Evolutionary conservation across 1,140 invertebrate genomes (phyloP).

Genomic region (Eurosta solidaginis): DNA sequence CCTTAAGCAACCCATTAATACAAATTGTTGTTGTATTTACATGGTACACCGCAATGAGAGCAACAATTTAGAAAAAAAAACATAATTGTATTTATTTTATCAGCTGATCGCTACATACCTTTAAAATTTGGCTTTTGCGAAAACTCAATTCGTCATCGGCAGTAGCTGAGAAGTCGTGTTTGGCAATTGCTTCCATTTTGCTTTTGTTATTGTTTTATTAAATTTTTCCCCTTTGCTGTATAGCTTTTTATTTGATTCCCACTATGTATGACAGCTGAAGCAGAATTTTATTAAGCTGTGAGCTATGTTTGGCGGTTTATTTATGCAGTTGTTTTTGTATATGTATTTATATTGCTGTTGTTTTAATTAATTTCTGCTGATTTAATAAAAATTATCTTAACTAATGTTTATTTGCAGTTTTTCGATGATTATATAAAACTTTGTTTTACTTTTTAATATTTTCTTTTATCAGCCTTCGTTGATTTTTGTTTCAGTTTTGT

Average conservation of each 20-base stretch:
- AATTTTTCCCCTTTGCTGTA: slow-evolving; percentile 23
- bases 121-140: slow-evolving; percentile 89
- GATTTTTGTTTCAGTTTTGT: background rate
- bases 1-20: background rate
- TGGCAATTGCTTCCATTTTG: slow-evolving; percentile 95
- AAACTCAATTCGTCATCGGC: slow-evolving; percentile 99
- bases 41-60: background rate
- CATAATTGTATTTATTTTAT: background rate
- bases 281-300: too few species aligned
- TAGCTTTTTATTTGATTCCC: slow-evolving; percentile 31
- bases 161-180: slow-evolving; percentile 98
- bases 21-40: background rate
- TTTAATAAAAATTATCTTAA: background rate
- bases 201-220: slow-evolving; percentile 36
- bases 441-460: background rate
- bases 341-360: background rate
- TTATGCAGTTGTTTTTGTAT: background rate
- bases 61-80: background rate
- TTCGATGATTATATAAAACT: background rate
- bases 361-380: slow-evolving; percentile 20
- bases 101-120: slow-evolving; percentile 68
- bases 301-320: background rate
- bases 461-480: slow-evolving; percentile 10
- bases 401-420: background rate
- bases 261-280: too few species aligned